phyloP scores from a whole-genome alignment of 1,140 invertebrate species.

The Psix sp. region DNA sequence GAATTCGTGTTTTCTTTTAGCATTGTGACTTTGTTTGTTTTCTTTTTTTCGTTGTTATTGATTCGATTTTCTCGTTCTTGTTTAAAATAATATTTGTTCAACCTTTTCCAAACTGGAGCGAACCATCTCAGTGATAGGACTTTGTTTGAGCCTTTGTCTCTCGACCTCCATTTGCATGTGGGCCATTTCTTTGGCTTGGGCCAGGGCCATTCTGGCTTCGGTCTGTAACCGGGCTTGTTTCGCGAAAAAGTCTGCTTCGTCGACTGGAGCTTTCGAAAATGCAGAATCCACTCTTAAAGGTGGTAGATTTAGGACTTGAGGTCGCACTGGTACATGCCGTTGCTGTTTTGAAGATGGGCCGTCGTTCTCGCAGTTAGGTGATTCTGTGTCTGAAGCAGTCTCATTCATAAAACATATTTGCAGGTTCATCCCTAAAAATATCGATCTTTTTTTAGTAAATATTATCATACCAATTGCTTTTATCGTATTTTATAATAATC shows the following conservation, averaged over 20 bases:
- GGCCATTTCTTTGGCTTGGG: constrained; percentile 94
- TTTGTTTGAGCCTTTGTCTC: constrained; percentile 86
- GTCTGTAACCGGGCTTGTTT: constrained; percentile 90
- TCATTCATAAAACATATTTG: constrained; percentile 98
- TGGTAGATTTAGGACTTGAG: constrained; percentile 71
- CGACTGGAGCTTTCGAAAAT: constrained; percentile 66
- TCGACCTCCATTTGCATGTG: constrained; percentile 95
- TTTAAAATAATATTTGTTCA: background rate
- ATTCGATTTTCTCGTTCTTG: too few species aligned
- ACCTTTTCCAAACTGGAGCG: constrained; percentile 85
- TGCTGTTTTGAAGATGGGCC: constrained; percentile 51
- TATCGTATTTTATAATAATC: too few species aligned
- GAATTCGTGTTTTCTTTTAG: too few species aligned
- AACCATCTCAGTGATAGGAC: constrained; percentile 91
- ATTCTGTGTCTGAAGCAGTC: constrained; percentile 88
- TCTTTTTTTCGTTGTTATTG: too few species aligned
- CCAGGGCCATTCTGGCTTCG: constrained; percentile 91
- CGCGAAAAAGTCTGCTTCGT: constrained; percentile 86
- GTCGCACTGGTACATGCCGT: constrained; percentile 60
- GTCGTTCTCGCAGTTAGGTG: constrained; percentile 83
- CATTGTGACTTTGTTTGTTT: too few species aligned
- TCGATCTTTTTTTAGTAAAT: background rate
- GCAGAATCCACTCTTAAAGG: constrained; percentile 69
- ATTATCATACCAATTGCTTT: too few species aligned
- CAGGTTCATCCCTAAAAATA: constrained; percentile 88